Conservation (phyloP, 2,888 invertebrate genomes). For the Tryphoninae sp. region DNA sequence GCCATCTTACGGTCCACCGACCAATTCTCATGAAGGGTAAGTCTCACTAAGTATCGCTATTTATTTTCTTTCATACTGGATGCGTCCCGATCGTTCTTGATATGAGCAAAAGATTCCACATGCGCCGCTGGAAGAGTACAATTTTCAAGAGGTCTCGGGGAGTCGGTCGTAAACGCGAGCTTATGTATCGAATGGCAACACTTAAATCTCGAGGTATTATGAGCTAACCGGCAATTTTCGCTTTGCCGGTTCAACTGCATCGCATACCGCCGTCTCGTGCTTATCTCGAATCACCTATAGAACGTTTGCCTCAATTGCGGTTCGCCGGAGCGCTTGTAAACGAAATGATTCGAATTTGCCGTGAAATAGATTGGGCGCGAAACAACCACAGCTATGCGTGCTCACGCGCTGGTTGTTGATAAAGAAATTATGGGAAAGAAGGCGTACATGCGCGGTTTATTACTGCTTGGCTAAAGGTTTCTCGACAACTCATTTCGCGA, state of each 20-base stretch:
- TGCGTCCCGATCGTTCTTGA: neutral
- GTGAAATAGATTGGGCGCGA: slow-evolving; percentile 39
- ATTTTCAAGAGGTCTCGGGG: neutral
- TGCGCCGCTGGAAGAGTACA: neutral
- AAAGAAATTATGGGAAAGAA: slow-evolving; percentile 4
- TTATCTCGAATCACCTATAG: slow-evolving; percentile 40
- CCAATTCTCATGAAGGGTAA: slow-evolving; percentile 44
- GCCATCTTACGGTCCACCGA: slow-evolving; percentile 61
- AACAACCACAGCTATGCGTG: neutral
- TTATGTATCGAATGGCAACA: slow-evolving; percentile 3
- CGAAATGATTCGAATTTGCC: slow-evolving; percentile 33
- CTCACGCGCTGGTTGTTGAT: slow-evolving; percentile 22
- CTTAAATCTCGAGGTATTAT: slow-evolving; percentile 33
- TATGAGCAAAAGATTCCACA: neutral
- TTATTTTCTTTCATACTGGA: neutral
- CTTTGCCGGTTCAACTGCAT: slow-evolving; percentile 40
- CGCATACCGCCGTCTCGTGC: slow-evolving; percentile 17
- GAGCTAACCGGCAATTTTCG: slow-evolving; percentile 43
- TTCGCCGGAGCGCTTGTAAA: slow-evolving; percentile 35
- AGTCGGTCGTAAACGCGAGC: slow-evolving; percentile 30
- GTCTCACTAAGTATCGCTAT: neutral
- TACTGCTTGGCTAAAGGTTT: neutral
- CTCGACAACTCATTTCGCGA: slow-evolving; percentile 17
- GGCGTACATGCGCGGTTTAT: neutral
- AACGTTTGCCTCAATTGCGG: slow-evolving; percentile 8